Evolutionary conservation across 2,888 invertebrate species (phyloP), one percentile per base, ranked within the genome.

Genomic region (Parthenolecanium corni): DNA sequence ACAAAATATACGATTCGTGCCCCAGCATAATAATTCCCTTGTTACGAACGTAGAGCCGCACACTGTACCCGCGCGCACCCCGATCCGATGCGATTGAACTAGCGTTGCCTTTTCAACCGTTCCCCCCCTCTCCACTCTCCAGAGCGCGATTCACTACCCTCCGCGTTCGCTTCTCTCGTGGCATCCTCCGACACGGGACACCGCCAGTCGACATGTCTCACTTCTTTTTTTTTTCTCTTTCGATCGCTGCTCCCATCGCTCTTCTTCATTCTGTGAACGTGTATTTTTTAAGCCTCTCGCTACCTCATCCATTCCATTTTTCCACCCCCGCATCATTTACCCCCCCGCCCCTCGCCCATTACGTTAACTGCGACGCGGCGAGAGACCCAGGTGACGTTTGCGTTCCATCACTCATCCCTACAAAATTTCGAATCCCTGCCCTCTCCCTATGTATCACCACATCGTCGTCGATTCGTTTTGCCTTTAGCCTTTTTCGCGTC

Each of bases 321-420:
- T 9, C 4, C 31, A 31, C 31, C 31, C 31, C 31, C 31, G 31
- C 31, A 31, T 9, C 9, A 31, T 6, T 31, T 9, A 31, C 31
- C 31, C 9, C 31, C 5, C 9, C 31, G 5, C 5, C 31, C 31
- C 5, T 6, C 5, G 5, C 5, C 31, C 5, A 9, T 9, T 4
- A 9, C 9, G 31, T 31, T 4, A n/a, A n/a, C n/a, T n/a, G n/a
- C n/a, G n/a, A 47, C 36, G 54, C 58, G 58, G 58, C 25, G 58
- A 61, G 58, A 58, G 61, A 61, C 61, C 61, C 61, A 61, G 61
- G 61, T 61, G 61, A 61, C 61, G 61, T 61, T 61, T 61, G 61
- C 61, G 61, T 61, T 61, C 61, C 61, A 61, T 61, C 61, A 61
- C 61, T 61, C 61, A 61, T 61, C 61, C 61, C 61, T 61, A 61